Evolutionary conservation across 2,797 vertebrate species (phyloP).

Genomic region (Bucorvus abyssinicus): DNA sequence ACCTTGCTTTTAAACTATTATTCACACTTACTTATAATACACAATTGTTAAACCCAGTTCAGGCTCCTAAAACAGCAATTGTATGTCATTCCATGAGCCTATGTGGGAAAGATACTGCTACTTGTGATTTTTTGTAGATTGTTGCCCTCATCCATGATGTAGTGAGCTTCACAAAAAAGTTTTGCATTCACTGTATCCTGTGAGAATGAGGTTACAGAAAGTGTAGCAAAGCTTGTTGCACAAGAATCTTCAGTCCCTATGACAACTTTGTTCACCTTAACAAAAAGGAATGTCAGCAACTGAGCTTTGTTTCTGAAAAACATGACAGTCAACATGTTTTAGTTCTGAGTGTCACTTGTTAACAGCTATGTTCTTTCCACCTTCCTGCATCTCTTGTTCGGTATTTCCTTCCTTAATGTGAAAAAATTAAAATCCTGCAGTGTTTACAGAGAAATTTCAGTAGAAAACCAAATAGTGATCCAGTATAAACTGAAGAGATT

Average conservation of each 20-base stretch:
- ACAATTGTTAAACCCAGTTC: neutral
- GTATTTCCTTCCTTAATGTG: neutral
- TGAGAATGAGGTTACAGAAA: neutral
- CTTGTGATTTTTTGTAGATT: neutral
- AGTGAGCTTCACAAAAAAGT: neutral
- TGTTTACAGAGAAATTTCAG: neutral
- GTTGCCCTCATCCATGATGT: neutral
- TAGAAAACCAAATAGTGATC: neutral
- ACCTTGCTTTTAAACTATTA: neutral
- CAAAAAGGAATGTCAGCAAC: neutral
- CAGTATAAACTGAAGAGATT: neutral
- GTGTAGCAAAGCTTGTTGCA: neutral
- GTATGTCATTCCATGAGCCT: neutral
- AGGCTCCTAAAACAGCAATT: neutral
- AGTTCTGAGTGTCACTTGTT: neutral
- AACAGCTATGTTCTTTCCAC: neutral
- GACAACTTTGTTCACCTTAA: neutral
- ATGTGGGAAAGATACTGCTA: neutral
- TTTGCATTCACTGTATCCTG: neutral
- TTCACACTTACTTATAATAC: neutral
- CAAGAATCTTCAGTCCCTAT: neutral
- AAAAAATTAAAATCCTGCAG: neutral
- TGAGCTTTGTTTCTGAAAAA: neutral
- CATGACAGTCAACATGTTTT: neutral
- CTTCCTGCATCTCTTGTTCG: neutral